phyloP scores from a whole-genome alignment of 2,797 vertebrate species.

The Enteromius viviparus region DNA sequence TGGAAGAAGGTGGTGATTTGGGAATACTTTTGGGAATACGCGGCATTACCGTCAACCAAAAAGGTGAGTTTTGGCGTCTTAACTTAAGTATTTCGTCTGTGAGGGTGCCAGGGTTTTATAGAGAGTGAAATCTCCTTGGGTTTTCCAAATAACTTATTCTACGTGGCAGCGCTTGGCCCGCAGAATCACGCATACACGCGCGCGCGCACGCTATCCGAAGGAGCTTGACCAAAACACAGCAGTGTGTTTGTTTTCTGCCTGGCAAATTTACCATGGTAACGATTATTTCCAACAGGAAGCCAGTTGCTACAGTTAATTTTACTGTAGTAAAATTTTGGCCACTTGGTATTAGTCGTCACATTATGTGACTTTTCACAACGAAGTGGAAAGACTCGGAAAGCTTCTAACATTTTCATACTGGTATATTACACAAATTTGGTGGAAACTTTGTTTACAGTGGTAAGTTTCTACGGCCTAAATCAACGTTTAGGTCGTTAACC shows the following conservation, averaged over 20 bases:
- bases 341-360: not conserved
- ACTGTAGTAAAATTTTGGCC: not conserved
- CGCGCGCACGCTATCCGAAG: not conserved
- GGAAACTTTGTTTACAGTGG: not conserved
- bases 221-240: constrained; percentile 31
- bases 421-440: too few species aligned
- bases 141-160: constrained; percentile 37
- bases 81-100: not conserved
- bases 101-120: not conserved
- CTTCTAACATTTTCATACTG: not conserved
- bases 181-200: not conserved
- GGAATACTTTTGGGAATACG: constrained; percentile 61
- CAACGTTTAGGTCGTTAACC: not conserved
- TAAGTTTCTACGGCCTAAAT: not conserved
- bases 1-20: constrained; percentile 10
- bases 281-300: not conserved
- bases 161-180: constrained; percentile 39
- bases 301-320: not conserved
- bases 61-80: constrained; percentile 69
- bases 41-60: constrained; percentile 46
- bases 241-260: not conserved
- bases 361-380: not conserved
- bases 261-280: not conserved
- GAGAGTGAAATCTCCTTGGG: not conserved
- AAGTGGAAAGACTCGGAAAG: not conserved